Conservation (phyloP, 2,888 invertebrate genomes). For the Tuta absoluta region DNA sequence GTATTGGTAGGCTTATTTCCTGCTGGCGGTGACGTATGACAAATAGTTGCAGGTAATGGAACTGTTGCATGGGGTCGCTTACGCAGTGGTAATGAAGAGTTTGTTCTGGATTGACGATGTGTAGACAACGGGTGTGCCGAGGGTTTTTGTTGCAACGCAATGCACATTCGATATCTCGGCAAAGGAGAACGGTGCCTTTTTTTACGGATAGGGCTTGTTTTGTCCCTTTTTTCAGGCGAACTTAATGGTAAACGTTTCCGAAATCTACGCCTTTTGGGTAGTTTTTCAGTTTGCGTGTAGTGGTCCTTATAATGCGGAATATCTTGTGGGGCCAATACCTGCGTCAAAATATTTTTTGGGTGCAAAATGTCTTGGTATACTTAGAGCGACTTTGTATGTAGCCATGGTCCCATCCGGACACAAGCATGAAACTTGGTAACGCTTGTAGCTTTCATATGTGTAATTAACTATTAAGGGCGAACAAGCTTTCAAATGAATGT, state of each 20-base stretch:
- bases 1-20: background rate
- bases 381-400: too few species aligned
- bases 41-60: background rate
- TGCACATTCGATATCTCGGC: background rate
- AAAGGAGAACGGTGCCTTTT: background rate
- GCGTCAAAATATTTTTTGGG: background rate
- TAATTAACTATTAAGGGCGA: too few species aligned
- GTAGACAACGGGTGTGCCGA: background rate
- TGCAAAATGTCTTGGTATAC: background rate
- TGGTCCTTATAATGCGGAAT: background rate
- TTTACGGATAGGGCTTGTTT: too few species aligned
- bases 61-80: background rate
- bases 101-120: background rate
- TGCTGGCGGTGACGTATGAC: background rate
- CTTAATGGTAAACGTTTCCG: background rate
- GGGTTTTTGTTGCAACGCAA: too few species aligned
- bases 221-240: background rate
- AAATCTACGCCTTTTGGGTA: background rate
- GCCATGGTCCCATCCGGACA: too few species aligned
- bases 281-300: background rate
- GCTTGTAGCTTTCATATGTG: too few species aligned
- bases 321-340: background rate
- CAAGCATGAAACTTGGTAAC: too few species aligned
- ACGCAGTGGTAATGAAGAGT: background rate
- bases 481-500: too few species aligned